phyloP scores from a whole-genome alignment of 2,113 vertebrate genomes.

The Cyanoliseus patagonus region DNA sequence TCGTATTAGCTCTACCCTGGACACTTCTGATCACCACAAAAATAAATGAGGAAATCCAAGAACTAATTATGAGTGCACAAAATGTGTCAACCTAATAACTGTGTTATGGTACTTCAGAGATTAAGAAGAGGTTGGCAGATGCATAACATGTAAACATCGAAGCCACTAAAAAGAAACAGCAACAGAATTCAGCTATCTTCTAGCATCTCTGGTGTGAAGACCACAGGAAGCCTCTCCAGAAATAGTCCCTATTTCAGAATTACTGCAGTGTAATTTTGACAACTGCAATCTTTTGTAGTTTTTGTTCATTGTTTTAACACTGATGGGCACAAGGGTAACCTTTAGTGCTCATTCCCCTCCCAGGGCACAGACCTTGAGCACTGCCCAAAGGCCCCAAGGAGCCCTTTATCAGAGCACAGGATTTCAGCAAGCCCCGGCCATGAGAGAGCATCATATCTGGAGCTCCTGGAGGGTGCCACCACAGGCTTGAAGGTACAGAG shows the following conservation, averaged over 20 bases:
- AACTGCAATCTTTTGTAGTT: rapidly evolving
- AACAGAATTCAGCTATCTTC: background rate
- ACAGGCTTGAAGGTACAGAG: background rate
- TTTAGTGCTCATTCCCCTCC: background rate
- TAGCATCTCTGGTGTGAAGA: background rate
- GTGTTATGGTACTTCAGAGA: background rate
- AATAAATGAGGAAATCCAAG: constrained; percentile 34
- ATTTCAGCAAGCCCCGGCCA: background rate
- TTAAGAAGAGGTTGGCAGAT: background rate
- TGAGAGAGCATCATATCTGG: background rate
- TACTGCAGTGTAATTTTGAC: background rate
- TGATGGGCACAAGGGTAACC: background rate
- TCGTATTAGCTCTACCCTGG: constrained; percentile 28
- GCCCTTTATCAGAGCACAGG: rapidly evolving
- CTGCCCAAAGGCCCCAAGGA: background rate
- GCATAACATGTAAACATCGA: background rate
- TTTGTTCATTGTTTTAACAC: background rate
- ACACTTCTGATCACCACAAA: constrained; percentile 16
- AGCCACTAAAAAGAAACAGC: background rate
- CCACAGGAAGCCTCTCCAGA: background rate
- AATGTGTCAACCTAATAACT: background rate
- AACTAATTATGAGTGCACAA: constrained; percentile 20
- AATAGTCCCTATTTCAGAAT: background rate
- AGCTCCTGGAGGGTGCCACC: background rate
- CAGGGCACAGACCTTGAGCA: background rate